Evolutionary conservation across 2,113 vertebrate species (phyloP), one percentile per base, ranked within the genome.

Genomic region (Prionailurus bengalensis): DNA sequence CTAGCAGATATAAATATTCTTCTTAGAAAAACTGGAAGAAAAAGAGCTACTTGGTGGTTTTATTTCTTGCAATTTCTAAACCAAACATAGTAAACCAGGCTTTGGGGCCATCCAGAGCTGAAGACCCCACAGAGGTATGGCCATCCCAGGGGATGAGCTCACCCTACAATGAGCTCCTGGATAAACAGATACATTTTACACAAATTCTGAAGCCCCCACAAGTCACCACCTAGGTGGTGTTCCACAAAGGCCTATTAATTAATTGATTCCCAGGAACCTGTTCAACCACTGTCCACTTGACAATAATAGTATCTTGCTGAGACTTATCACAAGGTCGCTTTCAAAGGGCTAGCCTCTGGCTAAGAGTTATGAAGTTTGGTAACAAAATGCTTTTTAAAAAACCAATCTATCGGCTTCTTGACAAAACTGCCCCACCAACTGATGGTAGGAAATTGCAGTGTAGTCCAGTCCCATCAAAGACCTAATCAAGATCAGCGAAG

Each of bases 271-370:
- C 25, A 73, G 93, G 48, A 95, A 97, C 92, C 80, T 66, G 83
- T 92, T 91, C n/a, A 70, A 87, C 63, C 63, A 95, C 92, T 94
- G 96, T 93, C 23, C 51, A 68, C n/a, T 39, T 23, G 21, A 65
- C 88, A 94, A 53, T 78, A 76, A 84, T 7, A 96, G 36, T 74
- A 71, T 70, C 79, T 91, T 51, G 31, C 87, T 81, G 73, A 92
- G 55, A 93, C 66, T 82, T 42, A 89, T 23, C 89, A 96, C 94
- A 96, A 95, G 61, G 80, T 79, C 68, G 94, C 63, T 91, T 53
- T 95, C 73, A 70, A 86, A 94, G 83, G n/a, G 17, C 21, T 36
- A 87, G 80, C 53, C 36, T 85, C 78, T 82, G 84, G 48, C 63
- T 66, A 70, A 87, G 65, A 65, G 19, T 81, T 79, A 94, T 15